A percentile compares a stretch with the other conserved stretches of the same genome.
Evolutionary conservation across 2,797 vertebrate species (phyloP).

Genomic region (Nyctibius grandis): DNA sequence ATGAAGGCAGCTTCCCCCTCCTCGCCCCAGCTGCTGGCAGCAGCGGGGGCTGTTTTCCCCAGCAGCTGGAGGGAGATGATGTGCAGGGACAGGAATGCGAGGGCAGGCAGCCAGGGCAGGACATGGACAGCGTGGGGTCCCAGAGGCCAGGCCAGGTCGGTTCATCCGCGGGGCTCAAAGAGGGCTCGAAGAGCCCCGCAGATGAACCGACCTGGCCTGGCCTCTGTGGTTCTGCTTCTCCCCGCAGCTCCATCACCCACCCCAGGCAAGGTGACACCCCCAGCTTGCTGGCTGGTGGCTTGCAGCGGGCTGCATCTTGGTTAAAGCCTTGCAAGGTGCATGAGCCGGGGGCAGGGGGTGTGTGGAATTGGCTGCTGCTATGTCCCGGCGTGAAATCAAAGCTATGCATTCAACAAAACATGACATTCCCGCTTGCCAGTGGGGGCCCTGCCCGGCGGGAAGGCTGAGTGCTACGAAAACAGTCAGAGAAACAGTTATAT

Average conservation of each 20-base stretch:
- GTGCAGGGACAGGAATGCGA: background rate
- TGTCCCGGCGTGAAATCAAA: background rate
- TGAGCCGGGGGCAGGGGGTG: background rate
- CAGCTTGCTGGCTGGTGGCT: background rate
- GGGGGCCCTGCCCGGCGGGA: background rate
- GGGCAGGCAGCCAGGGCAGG: conserved; percentile 14
- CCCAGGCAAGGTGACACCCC: background rate
- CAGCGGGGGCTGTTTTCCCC: conserved; percentile 45
- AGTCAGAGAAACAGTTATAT: conserved; percentile 11
- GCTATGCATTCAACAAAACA: background rate
- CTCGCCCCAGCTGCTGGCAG: background rate
- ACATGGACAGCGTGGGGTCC: conserved; percentile 24
- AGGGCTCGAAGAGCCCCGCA: too few species aligned
- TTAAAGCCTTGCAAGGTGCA: background rate
- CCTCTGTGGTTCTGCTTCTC: background rate
- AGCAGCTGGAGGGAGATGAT: conserved; percentile 36
- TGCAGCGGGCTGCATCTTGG: background rate
- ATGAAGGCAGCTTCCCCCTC: background rate
- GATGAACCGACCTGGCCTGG: background rate
- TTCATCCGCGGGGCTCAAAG: fast-evolving
- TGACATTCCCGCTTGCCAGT: background rate
- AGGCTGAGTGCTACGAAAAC: background rate
- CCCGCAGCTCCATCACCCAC: background rate
- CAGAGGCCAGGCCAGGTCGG: background rate
- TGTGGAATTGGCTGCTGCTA: background rate